Conservation (phyloP, 2,113 vertebrate genomes). For the Scytalopus superciliaris region DNA sequence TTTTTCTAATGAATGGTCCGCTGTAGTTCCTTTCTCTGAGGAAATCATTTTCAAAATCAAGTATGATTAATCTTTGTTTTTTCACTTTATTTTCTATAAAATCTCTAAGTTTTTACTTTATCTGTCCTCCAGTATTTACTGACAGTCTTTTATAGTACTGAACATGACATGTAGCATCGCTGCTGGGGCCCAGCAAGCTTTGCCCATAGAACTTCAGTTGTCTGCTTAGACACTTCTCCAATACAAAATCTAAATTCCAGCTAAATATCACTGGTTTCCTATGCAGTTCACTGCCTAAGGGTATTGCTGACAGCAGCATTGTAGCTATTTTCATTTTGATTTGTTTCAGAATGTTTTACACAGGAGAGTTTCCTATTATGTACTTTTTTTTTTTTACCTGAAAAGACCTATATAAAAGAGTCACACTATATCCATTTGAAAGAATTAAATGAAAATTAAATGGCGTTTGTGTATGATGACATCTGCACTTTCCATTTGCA, state of each 20-base stretch:
- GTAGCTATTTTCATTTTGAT: not conserved
- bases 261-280: not conserved
- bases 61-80: not conserved
- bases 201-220: not conserved
- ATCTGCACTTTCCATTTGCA: not conserved
- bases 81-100: not conserved
- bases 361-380: not conserved
- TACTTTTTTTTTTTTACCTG: not conserved
- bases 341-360: not conserved
- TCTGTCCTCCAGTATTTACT: not conserved
- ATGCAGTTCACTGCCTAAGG: not conserved
- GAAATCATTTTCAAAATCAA: not conserved
- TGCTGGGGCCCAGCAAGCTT: not conserved
- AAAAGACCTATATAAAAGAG: not conserved
- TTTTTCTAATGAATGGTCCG: not conserved
- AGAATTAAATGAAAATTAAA: not conserved
- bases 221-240: not conserved
- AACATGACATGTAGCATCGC: rapidly evolving
- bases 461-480: not conserved
- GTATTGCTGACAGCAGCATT: not conserved
- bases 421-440: not conserved
- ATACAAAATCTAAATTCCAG: not conserved
- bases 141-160: not conserved
- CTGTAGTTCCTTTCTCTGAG: not conserved
- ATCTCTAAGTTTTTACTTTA: not conserved